phyloP scores from a whole-genome alignment of 2,888 invertebrate genomes.

The Cyaniris semiargus region DNA sequence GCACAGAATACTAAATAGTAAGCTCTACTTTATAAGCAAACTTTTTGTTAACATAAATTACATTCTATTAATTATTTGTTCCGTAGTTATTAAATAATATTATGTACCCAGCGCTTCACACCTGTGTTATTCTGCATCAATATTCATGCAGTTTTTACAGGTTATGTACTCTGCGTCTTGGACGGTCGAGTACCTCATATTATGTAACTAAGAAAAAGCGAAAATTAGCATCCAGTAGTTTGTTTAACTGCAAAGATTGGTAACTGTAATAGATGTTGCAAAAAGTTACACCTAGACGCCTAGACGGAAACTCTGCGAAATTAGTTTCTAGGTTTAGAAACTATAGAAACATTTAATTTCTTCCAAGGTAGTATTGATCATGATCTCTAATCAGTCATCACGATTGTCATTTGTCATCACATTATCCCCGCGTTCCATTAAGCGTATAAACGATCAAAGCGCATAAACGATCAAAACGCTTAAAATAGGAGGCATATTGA shows the following conservation, averaged over 20 bases:
- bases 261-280: not conserved
- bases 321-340: no score
- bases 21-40: not conserved
- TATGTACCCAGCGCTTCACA: conserved; percentile 6
- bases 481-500: no score
- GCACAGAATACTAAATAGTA: not conserved
- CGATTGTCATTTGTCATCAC: no score
- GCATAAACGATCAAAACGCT: no score
- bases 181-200: not conserved
- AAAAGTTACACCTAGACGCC: no score
- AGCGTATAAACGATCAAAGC: no score
- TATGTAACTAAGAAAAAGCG: conserved; percentile 4
- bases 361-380: no score
- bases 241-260: not conserved
- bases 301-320: no score
- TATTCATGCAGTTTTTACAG: conserved; percentile 15
- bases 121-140: conserved; percentile 10
- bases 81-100: not conserved
- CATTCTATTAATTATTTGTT: not conserved
- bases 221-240: not conserved
- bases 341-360: no score
- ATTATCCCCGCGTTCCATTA: no score
- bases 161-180: not conserved
- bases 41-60: not conserved
- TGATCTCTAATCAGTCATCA: no score